phyloP scores from a whole-genome alignment of 37 sponge, comb jelly and placozoan species.

The Axinella damicornis region DNA sequence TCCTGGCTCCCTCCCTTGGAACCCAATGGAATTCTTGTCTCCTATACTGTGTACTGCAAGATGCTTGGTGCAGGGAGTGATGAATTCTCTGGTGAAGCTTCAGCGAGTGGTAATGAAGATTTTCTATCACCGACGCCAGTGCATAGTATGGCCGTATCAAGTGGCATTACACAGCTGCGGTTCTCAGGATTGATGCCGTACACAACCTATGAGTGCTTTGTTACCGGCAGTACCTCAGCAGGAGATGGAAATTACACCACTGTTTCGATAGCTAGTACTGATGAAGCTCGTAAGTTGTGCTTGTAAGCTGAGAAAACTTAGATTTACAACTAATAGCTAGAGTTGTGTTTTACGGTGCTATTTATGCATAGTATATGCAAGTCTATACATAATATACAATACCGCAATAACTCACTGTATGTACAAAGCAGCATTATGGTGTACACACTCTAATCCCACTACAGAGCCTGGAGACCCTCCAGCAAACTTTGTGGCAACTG shows the following conservation, averaged over 20 bases:
- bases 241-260: not conserved
- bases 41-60: not conserved
- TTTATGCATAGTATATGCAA: no score
- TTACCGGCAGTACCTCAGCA: not conserved
- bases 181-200: not conserved
- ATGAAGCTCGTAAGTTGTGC: not conserved
- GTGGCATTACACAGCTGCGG: not conserved
- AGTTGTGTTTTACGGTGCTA: no score
- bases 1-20: not conserved
- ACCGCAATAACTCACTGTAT: no score
- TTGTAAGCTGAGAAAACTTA: no score
- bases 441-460: not conserved
- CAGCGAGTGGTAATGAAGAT: no score
- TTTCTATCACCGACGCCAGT: no score
- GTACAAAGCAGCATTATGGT: not conserved
- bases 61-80: not conserved
- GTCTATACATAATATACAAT: no score
- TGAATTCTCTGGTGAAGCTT: not conserved
- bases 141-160: no score
- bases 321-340: no score
- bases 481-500: not conserved
- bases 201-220: constrained; percentile 8
- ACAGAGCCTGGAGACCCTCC: constrained; percentile 17
- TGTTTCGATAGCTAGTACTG: not conserved
- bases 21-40: not conserved